A percentile compares a stretch with the other conserved stretches of the same genome.
Conservation (phyloP, 2,888 invertebrate species). For the Linnaemya vulpina region DNA sequence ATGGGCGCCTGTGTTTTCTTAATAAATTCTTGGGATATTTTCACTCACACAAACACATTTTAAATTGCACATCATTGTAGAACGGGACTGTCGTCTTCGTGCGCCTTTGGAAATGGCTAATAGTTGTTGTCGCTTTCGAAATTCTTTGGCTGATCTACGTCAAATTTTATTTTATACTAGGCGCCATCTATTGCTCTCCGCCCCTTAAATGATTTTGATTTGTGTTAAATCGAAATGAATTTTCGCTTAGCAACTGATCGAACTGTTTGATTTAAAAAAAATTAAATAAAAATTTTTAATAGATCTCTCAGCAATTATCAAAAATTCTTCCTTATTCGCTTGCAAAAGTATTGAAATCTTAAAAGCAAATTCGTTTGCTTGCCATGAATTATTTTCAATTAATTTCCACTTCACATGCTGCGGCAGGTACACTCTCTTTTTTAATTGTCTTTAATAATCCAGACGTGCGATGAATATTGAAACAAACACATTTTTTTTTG, state of each 20-base stretch:
- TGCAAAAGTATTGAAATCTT: not conserved
- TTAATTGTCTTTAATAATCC: slow-evolving; percentile 67
- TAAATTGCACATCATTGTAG: slow-evolving; percentile 48
- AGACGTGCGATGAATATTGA: slow-evolving; percentile 50
- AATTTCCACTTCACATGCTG: slow-evolving; percentile 14
- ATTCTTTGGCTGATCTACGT: slow-evolving; percentile 55
- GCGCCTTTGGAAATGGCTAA: slow-evolving; percentile 43
- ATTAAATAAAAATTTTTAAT: no score
- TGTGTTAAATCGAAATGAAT: not conserved
- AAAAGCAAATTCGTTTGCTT: not conserved
- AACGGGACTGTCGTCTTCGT: slow-evolving; percentile 18
- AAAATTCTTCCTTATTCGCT: not conserved
- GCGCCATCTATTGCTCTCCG: slow-evolving; percentile 39
- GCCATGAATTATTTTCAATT: slow-evolving; percentile 39
- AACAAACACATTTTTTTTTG: slow-evolving; percentile 26
- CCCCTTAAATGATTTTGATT: slow-evolving; percentile 16
- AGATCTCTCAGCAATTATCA: not conserved
- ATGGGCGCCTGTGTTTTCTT: slow-evolving; percentile 39
- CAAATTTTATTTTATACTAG: slow-evolving; percentile 53
- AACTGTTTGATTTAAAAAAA: not conserved
- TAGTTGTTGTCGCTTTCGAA: slow-evolving; percentile 36
- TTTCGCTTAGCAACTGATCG: not conserved
- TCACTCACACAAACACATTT: slow-evolving; percentile 13
- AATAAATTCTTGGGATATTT: slow-evolving; percentile 57
- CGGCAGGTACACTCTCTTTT: not conserved